These are phyloP conservation scores for Perccottus glenii DNA, from an alignment of 2,113 vertebrate genomes.

Conservation along the genomic window DNA sequence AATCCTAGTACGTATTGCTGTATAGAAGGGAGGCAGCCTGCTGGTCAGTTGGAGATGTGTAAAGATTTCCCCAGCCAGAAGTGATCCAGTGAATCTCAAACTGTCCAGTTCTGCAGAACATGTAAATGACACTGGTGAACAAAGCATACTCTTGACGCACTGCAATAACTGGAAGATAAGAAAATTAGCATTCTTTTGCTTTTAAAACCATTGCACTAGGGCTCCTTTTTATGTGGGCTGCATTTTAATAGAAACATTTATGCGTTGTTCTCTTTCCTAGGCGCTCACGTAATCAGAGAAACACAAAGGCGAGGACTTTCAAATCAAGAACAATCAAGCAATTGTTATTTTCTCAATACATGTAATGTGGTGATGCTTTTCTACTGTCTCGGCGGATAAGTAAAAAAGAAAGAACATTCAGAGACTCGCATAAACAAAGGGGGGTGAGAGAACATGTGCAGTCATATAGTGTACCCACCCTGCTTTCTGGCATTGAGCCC, in stretches of 20 bases:
- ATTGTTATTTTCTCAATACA: conserved; percentile 40
- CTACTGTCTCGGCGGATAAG: conserved; percentile 10
- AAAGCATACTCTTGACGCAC: no score
- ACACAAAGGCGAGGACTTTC: conserved; percentile 21
- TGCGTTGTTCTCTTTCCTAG: conserved; percentile 10
- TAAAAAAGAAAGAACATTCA: conserved; percentile 41
- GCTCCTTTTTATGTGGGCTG: conserved; percentile 19
- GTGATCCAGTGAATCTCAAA: no score
- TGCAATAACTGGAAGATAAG: not conserved
- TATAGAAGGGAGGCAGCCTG: no score
- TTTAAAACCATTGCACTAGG: conserved; percentile 1
- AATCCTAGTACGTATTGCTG: no score
- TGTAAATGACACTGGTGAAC: no score
- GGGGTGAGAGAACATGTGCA: conserved; percentile 45
- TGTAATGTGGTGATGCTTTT: conserved; percentile 19
- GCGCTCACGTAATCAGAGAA: conserved; percentile 24
- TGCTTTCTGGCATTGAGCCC: conserved; percentile 50
- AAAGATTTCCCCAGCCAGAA: no score
- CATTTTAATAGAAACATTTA: conserved; percentile 26
- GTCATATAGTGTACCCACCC: conserved; percentile 60
- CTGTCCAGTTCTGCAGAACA: no score
- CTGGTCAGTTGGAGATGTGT: no score
- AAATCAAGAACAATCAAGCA: conserved; percentile 10
- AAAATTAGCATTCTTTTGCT: not conserved
- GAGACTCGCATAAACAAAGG: conserved; percentile 51